These are phyloP conservation scores for Magallana ariakensis DNA, from an alignment of 1,140 invertebrate genomes.

Conservation along the genomic window DNA sequence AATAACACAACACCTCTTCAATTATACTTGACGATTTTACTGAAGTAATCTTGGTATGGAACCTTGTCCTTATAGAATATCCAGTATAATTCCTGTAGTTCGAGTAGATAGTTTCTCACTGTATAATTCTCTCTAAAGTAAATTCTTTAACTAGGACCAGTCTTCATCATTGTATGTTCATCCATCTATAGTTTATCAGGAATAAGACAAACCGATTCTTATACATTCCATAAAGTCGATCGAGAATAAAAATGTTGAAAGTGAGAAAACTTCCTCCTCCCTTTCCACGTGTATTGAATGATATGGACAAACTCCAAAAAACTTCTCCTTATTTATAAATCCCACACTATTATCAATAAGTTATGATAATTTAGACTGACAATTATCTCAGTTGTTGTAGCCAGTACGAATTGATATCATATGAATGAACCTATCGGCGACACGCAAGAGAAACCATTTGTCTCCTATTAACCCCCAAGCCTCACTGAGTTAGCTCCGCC, in stretches of 20 bases:
- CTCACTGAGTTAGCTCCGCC: conserved; percentile 31
- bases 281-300: neutral
- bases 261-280: neutral
- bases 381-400: conserved; percentile 37
- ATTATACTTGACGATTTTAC: neutral
- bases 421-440: conserved; percentile 37
- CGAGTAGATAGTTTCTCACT: too few relatives aligned
- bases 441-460: conserved; percentile 34
- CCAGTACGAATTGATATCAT: conserved; percentile 36
- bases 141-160: conserved; percentile 9
- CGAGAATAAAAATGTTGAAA: too few relatives aligned
- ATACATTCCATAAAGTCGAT: neutral
- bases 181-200: conserved; percentile 1
- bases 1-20: conserved; percentile 23
- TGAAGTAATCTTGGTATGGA: neutral
- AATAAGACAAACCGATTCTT: neutral
- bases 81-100: too few relatives aligned
- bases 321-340: conserved; percentile 19
- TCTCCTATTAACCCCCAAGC: conserved; percentile 33
- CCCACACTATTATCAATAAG: conserved; percentile 24
- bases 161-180: neutral
- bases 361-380: conserved; percentile 30
- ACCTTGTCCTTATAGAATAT: neutral
- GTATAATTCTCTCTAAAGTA: neutral
- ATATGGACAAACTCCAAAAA: neutral